A percentile compares a stretch with the other conserved stretches of the same genome.
phyloP scores from a whole-genome alignment of 2,888 invertebrate genomes.

The Sabatieria punctata region DNA sequence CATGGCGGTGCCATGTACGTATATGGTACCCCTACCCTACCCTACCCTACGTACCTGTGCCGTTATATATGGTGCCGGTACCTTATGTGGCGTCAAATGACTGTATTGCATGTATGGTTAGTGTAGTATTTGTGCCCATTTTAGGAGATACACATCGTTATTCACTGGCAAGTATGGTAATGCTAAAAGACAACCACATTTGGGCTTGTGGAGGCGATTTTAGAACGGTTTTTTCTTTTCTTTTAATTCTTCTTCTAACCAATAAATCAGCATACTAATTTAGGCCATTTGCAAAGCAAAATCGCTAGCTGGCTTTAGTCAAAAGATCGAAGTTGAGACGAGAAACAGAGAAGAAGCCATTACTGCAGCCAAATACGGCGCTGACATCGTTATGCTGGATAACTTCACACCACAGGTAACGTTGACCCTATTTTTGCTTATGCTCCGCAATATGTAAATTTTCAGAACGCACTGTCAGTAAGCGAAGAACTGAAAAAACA shows the following conservation, averaged over 20 bases:
- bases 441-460: slow-evolving; percentile 22
- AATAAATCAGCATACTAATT: slow-evolving; percentile 1
- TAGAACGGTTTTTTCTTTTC: slow-evolving; percentile 20
- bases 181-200: slow-evolving; percentile 39
- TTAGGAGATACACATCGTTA: slow-evolving; percentile 31
- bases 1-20: too few relatives aligned
- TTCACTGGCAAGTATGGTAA: slow-evolving; percentile 36
- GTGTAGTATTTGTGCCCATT: not conserved
- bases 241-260: not conserved
- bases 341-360: slow-evolving; percentile 32
- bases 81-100: too few relatives aligned
- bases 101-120: too few relatives aligned
- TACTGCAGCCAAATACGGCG: slow-evolving; percentile 33
- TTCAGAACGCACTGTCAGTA: too few relatives aligned
- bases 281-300: slow-evolving; percentile 34
- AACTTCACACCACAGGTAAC: slow-evolving; percentile 33
- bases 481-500: slow-evolving; percentile 25
- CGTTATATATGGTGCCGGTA: too few relatives aligned
- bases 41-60: too few relatives aligned
- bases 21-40: too few relatives aligned
- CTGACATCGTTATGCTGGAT: slow-evolving; percentile 37
- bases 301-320: slow-evolving; percentile 27
- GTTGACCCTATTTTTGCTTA: slow-evolving; percentile 19
- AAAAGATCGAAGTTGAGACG: slow-evolving; percentile 37
- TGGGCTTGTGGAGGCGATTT: slow-evolving; percentile 32